Evolutionary conservation across 2,113 vertebrate genomes (phyloP), one percentile per base, ranked within the genome.

Genomic region (Laterallus jamaicensis): DNA sequence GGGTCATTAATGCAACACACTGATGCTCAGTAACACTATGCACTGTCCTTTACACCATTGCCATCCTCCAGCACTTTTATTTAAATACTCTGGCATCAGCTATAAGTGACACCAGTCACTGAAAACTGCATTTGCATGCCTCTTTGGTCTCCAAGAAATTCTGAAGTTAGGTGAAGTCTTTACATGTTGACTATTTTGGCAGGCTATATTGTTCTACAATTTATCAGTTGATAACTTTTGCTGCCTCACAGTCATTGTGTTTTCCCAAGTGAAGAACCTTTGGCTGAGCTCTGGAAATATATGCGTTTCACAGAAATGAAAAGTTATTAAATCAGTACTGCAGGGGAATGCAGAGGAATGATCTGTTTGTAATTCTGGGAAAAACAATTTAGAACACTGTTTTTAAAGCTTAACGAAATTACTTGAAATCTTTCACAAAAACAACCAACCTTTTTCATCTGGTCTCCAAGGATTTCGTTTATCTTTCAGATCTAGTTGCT

Each of bases 401-500:
- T 97, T 97, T 96, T 95, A 97, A 97, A 95, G 89, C 96, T 97
- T 97, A 97, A 97, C 71, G 20, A 96, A 98, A 97, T 97, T 96
- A 96, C 93, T 97, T 97, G 92, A 97, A 98, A 95, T 96, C 90
- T 96, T 95, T 63, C 92, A 89, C 83, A 86, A 91, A 94, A 98
- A 97, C 84, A 96, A 92, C 62, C 71, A 94, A 54, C 68, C 79
- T 97, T 97, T 95, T 95, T 95, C 75, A 96, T 97, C 92, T 93
- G 52, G 78, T 95, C 92, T 95, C 92, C 62, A 92, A 91, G 92
- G 94, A 97, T 96, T 97, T 95, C 10, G n/a, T 97, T 97, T 97
- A 98, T 97, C 97, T 97, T 98, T 97, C 95, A 87, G 71, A 98
- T 98, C 97, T 97, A 95, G 90, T 93, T 97, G 85, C 97, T 98